Evolutionary conservation across 2,113 vertebrate species (phyloP), one percentile per base, ranked within the genome.

Genomic region (Cebus imitator): DNA sequence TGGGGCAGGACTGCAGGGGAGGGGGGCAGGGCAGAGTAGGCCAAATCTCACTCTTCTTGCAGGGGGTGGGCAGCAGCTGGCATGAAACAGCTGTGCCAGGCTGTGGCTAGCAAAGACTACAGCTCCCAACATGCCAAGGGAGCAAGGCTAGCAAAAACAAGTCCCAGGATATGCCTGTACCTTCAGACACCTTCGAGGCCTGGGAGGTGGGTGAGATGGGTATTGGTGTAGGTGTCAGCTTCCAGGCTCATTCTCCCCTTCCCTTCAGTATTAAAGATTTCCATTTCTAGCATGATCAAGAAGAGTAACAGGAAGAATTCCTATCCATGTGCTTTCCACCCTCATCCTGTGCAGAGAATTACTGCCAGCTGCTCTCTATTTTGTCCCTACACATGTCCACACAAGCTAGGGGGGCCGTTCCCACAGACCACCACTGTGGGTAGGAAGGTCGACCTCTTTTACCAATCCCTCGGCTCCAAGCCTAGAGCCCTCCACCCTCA

Each of bases 61-160:
- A 95, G 87, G 93, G 80, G 96, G 81, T 95, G 73, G 96, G 97
- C 76, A 97, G 87, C 95, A 97, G 96, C 93, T 97, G 97, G 98
- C 81, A 35, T 78, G 75, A 96, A 98, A 96, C 96, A 98, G 91
- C 94, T 98, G 98, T 97, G 97, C 97, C 97, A 97, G 94, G 72
- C 90, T 95, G 73, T 97, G 94, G 81, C 96, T 97, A 81, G 84
- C 96, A 96, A 97, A 88, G 92, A 98, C 98, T 98, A 98, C 98
- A 98, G 95, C 78, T 97, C 98, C 98, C 98, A 98, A 97, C 87
- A 98, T 98, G 96, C 98, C 35, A 84, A 96, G 92, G 95, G 79
- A 88, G 73, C 72, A 95, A 92, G 58, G 80, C 81, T 76, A 95
- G 96, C 30, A 95, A 97, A 97, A 97, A 98, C 96, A 98, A 98